Evolutionary conservation across 2,888 invertebrate genomes (phyloP), one percentile per base, ranked within the genome.

Genomic region (Elysia crispata): DNA sequence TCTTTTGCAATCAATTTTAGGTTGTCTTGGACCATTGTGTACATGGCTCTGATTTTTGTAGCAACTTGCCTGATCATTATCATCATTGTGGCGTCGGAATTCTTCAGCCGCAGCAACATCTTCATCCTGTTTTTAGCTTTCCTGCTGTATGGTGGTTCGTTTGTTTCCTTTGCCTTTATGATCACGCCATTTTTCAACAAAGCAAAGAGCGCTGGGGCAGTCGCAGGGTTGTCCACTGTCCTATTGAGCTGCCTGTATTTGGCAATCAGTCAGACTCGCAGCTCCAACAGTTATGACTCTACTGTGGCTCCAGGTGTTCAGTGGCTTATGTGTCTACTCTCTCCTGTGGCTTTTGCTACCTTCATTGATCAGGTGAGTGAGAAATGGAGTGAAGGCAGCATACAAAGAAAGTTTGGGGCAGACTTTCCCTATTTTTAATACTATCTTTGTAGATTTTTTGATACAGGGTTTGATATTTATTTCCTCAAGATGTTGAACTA

Each of bases 131-230:
- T 96, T 91, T 92, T 96, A 69, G 92, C 96, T 88, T 95, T 96
- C 89, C 93, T 96, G 80, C 93, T 96, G 57, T 97, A 96, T 90
- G 96, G 96, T 25, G 94, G 96, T 85, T 95, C 96, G 6, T 95
- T 96, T 76, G 96, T 97, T 86, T 95, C 96, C 91, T 95, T 96
- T 85, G 95, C 95, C 67, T 96, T 96, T 89, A 95, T 96, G 95
- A 93, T 97, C 82, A 96, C 96, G 0, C 96, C 96, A 0, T 96
- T 97, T 93, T 96, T 97, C 91, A 96, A 96, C 88, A 96, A 95
- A 89, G 95, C 91, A 3, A 83, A 72, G 60, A 49, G 50, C 0
- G 81, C 80, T 13, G 96, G 96, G 60, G 95, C 95, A 84, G 92
- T 96, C 77, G 96, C 96, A 84, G 95, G 95, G 86, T 95, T 96